Conservation (phyloP, 92 coral and sea anemone genomes). For the Pocillopora meandrina region DNA sequence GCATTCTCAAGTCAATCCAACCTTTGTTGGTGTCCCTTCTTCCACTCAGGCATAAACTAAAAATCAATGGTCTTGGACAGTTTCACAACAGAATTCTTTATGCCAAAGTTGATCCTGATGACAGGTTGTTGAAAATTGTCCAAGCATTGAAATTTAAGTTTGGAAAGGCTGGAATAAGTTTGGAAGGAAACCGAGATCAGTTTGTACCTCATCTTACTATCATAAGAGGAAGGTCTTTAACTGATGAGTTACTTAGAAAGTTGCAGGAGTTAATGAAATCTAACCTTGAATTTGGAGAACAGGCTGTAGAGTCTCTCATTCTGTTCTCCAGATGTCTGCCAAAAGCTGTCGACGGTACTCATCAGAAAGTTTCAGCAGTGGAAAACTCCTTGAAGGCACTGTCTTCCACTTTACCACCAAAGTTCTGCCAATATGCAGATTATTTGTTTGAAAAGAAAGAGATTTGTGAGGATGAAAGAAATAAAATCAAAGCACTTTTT, state of each 20-base stretch:
- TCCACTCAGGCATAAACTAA: constrained; percentile 54
- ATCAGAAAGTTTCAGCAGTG: constrained; percentile 48
- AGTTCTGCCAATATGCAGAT: constrained; percentile 49
- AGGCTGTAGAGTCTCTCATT: constrained; percentile 42
- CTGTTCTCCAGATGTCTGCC: constrained; percentile 68
- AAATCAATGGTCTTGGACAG: constrained; percentile 58
- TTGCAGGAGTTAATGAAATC: constrained; percentile 46
- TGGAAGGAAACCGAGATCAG: constrained; percentile 67
- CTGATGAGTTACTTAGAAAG: constrained; percentile 4
- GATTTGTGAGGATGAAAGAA: constrained; percentile 27
- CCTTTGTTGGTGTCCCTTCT: constrained; percentile 58
- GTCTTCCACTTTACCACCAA: constrained; percentile 56
- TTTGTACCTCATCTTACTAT: constrained; percentile 77
- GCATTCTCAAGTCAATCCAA: constrained; percentile 73
- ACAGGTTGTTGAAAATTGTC: constrained; percentile 49
- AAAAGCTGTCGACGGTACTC: constrained; percentile 62
- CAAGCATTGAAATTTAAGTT: constrained; percentile 58
- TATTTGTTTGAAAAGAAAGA: constrained; percentile 31
- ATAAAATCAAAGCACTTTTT: constrained; percentile 31
- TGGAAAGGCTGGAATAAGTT: constrained; percentile 59
- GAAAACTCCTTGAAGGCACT: constrained; percentile 65
- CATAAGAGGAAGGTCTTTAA: constrained; percentile 23
- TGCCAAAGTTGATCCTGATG: constrained; percentile 50
- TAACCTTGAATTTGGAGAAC: constrained; percentile 61
- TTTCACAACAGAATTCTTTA: constrained; percentile 66